phyloP scores from a whole-genome alignment of 2,888 invertebrate species.

The Adineta ricciae region DNA sequence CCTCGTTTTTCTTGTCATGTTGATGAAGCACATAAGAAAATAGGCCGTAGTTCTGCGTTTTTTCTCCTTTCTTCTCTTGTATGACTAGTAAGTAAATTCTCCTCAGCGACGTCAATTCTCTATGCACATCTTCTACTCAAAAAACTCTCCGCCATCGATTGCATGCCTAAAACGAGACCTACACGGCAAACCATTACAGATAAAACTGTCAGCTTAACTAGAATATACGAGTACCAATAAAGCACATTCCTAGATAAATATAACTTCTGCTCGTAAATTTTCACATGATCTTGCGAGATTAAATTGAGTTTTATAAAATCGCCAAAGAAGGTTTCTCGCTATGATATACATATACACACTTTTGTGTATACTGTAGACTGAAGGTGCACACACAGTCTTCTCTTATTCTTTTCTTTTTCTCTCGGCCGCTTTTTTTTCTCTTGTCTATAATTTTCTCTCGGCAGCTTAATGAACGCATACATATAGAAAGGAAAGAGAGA shows the following conservation, averaged over 20 bases:
- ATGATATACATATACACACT: neutral
- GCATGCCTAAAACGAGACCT: neutral
- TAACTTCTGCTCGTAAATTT: neutral
- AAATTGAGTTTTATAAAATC: neutral
- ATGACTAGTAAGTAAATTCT: neutral
- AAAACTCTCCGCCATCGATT: neutral
- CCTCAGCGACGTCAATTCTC: neutral
- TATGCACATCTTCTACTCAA: neutral
- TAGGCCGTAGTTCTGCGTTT: neutral
- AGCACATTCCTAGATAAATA: neutral
- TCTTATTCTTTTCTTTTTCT: neutral
- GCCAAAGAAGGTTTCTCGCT: neutral
- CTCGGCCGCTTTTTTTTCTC: neutral
- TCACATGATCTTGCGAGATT: neutral
- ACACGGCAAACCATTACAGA: neutral
- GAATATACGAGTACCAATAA: neutral
- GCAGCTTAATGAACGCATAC: neutral
- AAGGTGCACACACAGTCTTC: neutral
- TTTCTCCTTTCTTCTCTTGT: neutral
- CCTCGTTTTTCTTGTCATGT: neutral
- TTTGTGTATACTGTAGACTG: neutral
- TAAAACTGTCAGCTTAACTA: neutral
- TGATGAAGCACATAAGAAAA: neutral
- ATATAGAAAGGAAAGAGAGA: neutral
- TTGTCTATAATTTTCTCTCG: neutral